Conservation (phyloP, 1,140 invertebrate genomes). For the Telenomus remus region DNA sequence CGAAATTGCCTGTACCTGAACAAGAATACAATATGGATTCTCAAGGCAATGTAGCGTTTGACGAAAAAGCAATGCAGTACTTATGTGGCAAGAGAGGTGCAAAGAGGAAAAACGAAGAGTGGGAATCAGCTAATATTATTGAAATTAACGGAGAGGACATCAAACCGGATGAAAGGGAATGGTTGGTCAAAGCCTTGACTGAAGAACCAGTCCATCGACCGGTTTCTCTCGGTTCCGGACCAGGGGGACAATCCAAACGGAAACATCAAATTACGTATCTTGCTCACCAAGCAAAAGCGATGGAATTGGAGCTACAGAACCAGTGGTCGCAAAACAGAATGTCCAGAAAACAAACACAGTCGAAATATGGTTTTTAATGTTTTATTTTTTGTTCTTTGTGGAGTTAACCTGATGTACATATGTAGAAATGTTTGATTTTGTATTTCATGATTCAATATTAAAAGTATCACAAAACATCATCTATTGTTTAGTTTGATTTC, state of each 20-base stretch:
- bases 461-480: neutral
- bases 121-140: conserved; percentile 80
- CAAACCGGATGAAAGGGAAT: conserved; percentile 85
- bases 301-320: conserved; percentile 94
- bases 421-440: no score
- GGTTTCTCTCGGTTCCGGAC: conserved; percentile 66
- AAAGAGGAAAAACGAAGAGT: conserved; percentile 72
- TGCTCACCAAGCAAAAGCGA: conserved; percentile 94
- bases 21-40: conserved; percentile 73
- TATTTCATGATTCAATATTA: neutral
- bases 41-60: conserved; percentile 71
- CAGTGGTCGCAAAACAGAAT: conserved; percentile 93
- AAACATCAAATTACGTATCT: conserved; percentile 98
- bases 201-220: conserved; percentile 80
- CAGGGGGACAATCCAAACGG: conserved; percentile 70
- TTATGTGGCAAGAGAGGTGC: conserved; percentile 74
- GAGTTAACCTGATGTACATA: neutral
- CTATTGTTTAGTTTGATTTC: no score
- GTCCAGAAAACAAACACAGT: conserved; percentile 88
- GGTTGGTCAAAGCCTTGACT: conserved; percentile 87
- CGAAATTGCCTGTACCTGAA: conserved; percentile 73
- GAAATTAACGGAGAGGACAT: conserved; percentile 91
- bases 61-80: conserved; percentile 73
- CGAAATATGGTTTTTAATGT: conserved; percentile 62
- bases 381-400: neutral